Base-by-base conservation (phyloP, 2,113 vertebrate genomes). In the Syngnathus scovelli region DNA sequence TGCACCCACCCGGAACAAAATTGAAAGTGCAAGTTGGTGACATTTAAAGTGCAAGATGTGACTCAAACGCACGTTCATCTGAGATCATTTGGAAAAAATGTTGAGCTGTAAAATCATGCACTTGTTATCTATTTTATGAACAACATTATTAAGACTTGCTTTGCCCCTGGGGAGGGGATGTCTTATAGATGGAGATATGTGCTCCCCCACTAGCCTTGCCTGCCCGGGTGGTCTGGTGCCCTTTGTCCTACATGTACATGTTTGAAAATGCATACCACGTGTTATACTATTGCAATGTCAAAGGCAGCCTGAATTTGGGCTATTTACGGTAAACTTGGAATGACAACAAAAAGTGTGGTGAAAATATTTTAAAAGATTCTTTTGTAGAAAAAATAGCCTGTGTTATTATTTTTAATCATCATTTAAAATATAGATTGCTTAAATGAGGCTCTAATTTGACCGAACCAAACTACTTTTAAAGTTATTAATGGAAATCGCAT, bases 261-360 rank as follows among this genome's bases (percentile, higher is more conserved):
- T 33, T 33, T 75, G 78, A 79, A 87, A 87, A 85, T 75, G 72
- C 87, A 80, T 69, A 90, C 86, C 91, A 92, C 90, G 90, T 92
- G 90, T 88, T 89, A 75, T 85, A 33, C 27, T 33, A 58, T 83
- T 85, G 78, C 74, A 78, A 66, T 78, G 80, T 86, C 81, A 88
- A 72, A 84, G 68, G 63, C 18, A 75, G 75, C 54, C 56, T 74
- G 70, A 59, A 63, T 7, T 66, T 70, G 63, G 70, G 39, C n/a
- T 39, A 6, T 15, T 21, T 23, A 27, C 4, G 6, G 11, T 6
- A 33, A 12, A 27, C 23, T 56, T 27, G 33, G 27, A 33, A 56
- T 56, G n/a, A 27, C 8, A 52, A 52, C 49, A 8, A n/a, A 4
- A 18, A 49, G 18, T 49, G 16, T 4, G 46, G 16, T 15, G 16